A percentile compares a stretch with the other conserved stretches of the same genome.
These are phyloP conservation scores for Anarhynchus alexandrinus DNA, from an alignment of 2,113 vertebrate genomes.

Conservation along the genomic window DNA sequence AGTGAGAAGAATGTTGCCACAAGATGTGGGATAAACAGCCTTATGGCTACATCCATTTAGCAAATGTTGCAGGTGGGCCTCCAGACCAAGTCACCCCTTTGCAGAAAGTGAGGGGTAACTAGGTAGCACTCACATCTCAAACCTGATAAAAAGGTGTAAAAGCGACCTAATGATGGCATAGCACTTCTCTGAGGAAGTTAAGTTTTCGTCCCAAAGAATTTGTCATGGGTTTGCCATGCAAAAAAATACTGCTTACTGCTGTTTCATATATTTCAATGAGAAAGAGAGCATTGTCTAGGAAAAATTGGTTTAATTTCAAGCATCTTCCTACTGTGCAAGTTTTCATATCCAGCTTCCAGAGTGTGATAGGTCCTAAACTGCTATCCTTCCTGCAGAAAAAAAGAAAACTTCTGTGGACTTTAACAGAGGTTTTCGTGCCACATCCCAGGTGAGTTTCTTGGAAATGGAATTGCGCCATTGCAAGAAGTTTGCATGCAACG, in stretches of 20 bases:
- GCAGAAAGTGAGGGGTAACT: not conserved
- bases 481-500: not conserved
- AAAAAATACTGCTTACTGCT: not conserved
- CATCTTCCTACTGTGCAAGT: not conserved
- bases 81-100: not conserved
- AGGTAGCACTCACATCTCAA: not conserved
- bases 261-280: not conserved
- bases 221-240: not conserved
- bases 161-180: not conserved
- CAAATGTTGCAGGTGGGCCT: not conserved
- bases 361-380: not conserved
- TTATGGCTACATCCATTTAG: not conserved
- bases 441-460: not conserved
- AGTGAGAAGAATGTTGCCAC: not conserved
- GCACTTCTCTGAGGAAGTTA: not conserved
- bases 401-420: not conserved
- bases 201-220: not conserved
- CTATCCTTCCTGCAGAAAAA: not conserved
- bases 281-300: not conserved
- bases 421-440: not conserved
- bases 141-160: not conserved
- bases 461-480: not conserved
- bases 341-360: not conserved
- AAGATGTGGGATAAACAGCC: not conserved
- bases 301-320: slow-evolving; percentile 10